Base-by-base conservation (phyloP, 92 coral and sea anemone genomes). In the Siderastrea siderea region DNA sequence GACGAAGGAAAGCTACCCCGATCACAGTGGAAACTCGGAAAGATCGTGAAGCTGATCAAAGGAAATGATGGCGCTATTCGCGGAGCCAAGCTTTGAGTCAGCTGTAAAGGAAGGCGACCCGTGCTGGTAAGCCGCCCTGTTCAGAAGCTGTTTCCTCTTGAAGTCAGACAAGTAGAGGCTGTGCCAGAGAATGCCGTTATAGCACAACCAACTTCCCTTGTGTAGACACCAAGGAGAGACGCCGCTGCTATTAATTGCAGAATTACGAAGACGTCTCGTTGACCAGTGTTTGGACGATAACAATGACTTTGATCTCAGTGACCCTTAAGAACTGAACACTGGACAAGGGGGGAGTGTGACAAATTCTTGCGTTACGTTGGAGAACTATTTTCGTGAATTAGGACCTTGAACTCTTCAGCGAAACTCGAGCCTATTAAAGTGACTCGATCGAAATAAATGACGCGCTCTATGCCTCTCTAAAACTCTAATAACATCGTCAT, bases 21-120 rank as follows among this genome's bases (percentile, higher is more conserved):
- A 75, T 59, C 65, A 13, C 59, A 43, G 63, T 75, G 75, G 88
- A 75, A 78, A 75, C 57, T 84, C 26, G 82, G 88, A 7, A 75
- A 49, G 59, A 58, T 75, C 16, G 88, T 74, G 66, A 55, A 63
- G 55, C 75, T 84, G 44, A 84, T 84, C 16, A 10, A 8, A 14
- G 82, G 88, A 48, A 60, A 55, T 26, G 88, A 69, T 74, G 82
- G 82, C 19, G 74, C 62, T 7, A 11, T 60, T 14, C 2, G 65
- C 5, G 65, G 26, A 60, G 65, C 65, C 65, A 14, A 13, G 3
- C 13, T 60, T 11, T 12, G 65, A 60, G 3, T 60, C 14, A 11
- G 14, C 19, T 60, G 1, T 1, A 60, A 9, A 5, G 26, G 26
- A 6, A 14, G 3, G 26, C n/a, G 26, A 60, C 13, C 26, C 2